phyloP scores from a whole-genome alignment of 2,888 invertebrate species.

The Lycophotia porphyrea region DNA sequence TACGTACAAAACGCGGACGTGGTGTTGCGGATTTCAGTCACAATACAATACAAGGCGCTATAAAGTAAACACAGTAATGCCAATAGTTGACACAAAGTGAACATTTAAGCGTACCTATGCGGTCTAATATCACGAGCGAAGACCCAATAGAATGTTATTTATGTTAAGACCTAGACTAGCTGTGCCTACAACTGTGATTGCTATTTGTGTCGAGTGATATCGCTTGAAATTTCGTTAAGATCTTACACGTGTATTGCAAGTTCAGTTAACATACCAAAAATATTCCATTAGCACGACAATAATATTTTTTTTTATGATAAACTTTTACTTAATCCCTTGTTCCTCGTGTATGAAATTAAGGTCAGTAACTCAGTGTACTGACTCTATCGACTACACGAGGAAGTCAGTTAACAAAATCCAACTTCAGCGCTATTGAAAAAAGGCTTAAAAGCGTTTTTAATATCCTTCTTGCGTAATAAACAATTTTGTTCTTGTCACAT shows the following conservation, averaged over 20 bases:
- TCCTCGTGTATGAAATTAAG: background rate
- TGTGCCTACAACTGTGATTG: conserved; percentile 20
- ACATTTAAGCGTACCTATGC: background rate
- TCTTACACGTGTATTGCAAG: conserved; percentile 18
- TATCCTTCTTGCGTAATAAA: background rate
- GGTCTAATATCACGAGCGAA: background rate
- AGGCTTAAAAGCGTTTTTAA: background rate
- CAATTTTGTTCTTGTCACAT: background rate
- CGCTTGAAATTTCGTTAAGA: conserved; percentile 16
- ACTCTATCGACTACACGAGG: background rate
- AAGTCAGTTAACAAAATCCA: background rate
- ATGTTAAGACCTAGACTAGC: background rate
- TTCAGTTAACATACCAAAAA: conserved; percentile 1
- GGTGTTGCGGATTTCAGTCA: background rate
- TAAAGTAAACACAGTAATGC: background rate
- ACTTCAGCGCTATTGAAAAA: background rate
- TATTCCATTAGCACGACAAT: background rate
- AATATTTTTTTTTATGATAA: background rate
- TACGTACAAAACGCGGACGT: no score
- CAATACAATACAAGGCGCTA: background rate
- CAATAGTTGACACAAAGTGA: background rate
- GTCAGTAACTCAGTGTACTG: background rate
- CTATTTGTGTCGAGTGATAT: conserved; percentile 10
- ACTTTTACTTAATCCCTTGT: background rate
- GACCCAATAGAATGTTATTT: background rate